phyloP scores from a whole-genome alignment of 1,140 invertebrate genomes.

The Pollicipes pollicipes region DNA sequence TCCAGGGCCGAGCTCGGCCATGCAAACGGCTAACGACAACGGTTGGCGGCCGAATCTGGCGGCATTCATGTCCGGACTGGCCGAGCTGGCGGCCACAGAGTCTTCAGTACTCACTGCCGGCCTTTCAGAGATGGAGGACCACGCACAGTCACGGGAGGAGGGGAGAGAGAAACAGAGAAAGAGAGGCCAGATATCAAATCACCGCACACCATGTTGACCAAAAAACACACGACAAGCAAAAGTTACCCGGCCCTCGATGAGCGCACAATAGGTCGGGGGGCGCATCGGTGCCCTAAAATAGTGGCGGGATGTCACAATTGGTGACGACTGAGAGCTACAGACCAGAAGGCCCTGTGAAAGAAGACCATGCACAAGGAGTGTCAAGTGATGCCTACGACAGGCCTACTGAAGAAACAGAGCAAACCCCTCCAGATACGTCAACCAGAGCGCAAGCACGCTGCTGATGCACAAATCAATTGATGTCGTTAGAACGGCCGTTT shows the following conservation, averaged over 20 bases:
- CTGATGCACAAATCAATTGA: too few species aligned
- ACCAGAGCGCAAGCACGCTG: too few species aligned
- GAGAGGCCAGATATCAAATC: background rate
- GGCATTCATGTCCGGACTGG: background rate
- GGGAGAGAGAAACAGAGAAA: background rate
- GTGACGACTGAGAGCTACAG: background rate
- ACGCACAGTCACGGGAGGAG: background rate
- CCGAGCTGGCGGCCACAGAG: too few species aligned
- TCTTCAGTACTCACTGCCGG: background rate
- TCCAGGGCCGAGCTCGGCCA: background rate
- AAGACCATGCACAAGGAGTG: background rate
- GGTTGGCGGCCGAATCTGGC: too few species aligned
- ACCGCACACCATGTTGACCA: background rate
- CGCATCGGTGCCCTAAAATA: background rate
- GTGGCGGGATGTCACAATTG: background rate
- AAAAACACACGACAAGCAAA: background rate
- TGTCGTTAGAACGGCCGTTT: too few species aligned
- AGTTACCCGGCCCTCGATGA: background rate
- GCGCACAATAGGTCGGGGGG: background rate
- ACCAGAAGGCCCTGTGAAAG: background rate
- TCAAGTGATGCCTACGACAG: background rate
- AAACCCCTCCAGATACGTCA: background rate
- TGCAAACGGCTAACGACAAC: background rate
- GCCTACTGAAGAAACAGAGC: background rate
- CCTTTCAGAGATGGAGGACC: background rate